Evolutionary conservation across 1,140 invertebrate genomes (phyloP).

Genomic region (Drosophila mauritiana): DNA sequence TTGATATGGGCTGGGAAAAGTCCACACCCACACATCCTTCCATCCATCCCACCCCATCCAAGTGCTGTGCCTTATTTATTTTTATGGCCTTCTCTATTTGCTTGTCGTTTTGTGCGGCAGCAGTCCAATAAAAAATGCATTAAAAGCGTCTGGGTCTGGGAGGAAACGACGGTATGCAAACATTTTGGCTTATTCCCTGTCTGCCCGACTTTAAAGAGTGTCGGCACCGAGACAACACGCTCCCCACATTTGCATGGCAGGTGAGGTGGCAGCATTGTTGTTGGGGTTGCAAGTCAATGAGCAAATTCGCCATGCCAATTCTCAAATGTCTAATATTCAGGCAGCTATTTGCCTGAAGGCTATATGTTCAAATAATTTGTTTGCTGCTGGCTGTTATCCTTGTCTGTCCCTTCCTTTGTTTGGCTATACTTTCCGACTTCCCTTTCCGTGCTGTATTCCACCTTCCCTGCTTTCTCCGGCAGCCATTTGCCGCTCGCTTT

Average conservation of each 20-base stretch:
- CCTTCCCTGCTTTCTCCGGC: not conserved
- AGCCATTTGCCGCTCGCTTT: conserved; percentile 73
- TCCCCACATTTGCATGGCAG: conserved; percentile 57
- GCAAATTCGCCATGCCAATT: conserved; percentile 73
- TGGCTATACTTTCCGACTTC: conserved; percentile 30
- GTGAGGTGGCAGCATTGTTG: conserved; percentile 46
- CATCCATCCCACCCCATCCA: not conserved
- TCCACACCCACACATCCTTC: conserved; percentile 2
- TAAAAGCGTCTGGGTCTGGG: conserved; percentile 75
- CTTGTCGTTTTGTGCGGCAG: conserved; percentile 72
- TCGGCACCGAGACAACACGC: conserved; percentile 25
- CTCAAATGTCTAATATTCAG: conserved; percentile 80
- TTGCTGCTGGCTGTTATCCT: conserved; percentile 38
- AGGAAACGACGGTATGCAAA: conserved; percentile 47
- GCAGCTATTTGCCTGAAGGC: conserved; percentile 57
- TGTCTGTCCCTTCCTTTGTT: conserved; percentile 27
- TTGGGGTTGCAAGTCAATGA: conserved; percentile 62
- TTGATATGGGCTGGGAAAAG: conserved; percentile 59
- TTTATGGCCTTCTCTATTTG: conserved; percentile 81
- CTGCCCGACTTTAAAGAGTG: conserved; percentile 42
- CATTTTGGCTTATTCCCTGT: conserved; percentile 60
- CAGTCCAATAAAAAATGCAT: conserved; percentile 81
- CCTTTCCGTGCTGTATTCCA: conserved; percentile 46
- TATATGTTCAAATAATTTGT: conserved; percentile 73
- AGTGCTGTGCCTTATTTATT: conserved; percentile 71